A percentile compares a stretch with the other conserved stretches of the same genome.
Evolutionary conservation across 2,113 vertebrate species (phyloP).

Genomic region (Thalassarche chlororhynchos): DNA sequence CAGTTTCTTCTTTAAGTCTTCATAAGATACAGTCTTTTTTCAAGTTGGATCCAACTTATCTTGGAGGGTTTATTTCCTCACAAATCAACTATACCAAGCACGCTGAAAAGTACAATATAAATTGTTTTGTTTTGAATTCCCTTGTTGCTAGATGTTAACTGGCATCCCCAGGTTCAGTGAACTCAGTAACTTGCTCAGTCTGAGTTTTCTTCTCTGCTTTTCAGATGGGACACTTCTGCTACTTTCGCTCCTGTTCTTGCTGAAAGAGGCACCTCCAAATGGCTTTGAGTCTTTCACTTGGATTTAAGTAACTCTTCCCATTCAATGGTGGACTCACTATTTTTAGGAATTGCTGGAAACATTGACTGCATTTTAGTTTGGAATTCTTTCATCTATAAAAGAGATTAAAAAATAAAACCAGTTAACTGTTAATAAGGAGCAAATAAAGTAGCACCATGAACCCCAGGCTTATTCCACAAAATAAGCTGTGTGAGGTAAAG

Average conservation of each 20-base stretch:
- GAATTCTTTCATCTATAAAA: slow-evolving; percentile 87
- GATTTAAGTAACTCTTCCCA: slow-evolving; percentile 86
- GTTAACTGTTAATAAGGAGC: not conserved
- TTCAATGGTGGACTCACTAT: slow-evolving; percentile 26
- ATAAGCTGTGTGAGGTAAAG: not conserved
- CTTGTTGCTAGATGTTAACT: not conserved
- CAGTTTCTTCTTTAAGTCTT: not conserved
- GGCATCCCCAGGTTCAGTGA: not conserved
- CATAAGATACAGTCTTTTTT: not conserved
- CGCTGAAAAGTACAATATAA: not conserved
- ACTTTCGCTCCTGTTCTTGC: not conserved
- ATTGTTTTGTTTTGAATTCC: not conserved
- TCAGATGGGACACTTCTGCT: not conserved
- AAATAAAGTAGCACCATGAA: not conserved
- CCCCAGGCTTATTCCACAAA: not conserved
- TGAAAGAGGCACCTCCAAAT: not conserved
- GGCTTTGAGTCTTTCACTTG: slow-evolving; percentile 71
- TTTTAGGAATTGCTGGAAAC: slow-evolving; percentile 87
- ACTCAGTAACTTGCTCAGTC: not conserved
- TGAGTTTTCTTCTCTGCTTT: not conserved
- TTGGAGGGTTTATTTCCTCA: not conserved
- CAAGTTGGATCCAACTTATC: not conserved
- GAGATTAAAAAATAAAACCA: slow-evolving; percentile 8
- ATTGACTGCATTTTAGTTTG: slow-evolving; percentile 87
- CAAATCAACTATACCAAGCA: not conserved